A percentile compares a stretch with the other conserved stretches of the same genome.
phyloP scores from a whole-genome alignment of 2,113 vertebrate genomes.

The Arenaria interpres region DNA sequence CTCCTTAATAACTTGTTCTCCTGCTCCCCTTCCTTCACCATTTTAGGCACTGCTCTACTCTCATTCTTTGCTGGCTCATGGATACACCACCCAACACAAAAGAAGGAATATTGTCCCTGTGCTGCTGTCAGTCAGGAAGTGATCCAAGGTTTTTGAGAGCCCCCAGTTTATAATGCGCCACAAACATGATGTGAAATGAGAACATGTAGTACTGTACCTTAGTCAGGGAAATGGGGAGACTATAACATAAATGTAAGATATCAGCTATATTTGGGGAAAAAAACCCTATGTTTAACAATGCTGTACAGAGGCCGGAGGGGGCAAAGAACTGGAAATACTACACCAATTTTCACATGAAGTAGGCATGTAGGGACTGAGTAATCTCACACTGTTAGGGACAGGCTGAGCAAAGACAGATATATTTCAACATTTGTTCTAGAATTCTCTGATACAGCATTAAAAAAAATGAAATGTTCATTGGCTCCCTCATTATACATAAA shows the following conservation, averaged over 20 bases:
- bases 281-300: accelerated
- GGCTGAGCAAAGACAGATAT: background rate
- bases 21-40: background rate
- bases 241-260: background rate
- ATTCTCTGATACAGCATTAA: background rate
- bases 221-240: background rate
- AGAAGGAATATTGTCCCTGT: background rate
- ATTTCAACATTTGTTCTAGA: background rate
- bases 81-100: background rate
- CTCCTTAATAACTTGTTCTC: conserved; percentile 1
- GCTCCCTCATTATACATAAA: background rate
- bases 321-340: background rate
- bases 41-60: background rate
- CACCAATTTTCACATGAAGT: background rate
- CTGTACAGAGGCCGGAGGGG: background rate
- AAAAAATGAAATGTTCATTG: background rate
- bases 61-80: background rate
- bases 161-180: background rate
- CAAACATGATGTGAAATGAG: background rate
- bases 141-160: background rate
- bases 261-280: background rate
- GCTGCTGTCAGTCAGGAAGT: background rate
- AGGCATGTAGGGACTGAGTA: background rate
- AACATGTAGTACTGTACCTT: background rate
- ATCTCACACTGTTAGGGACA: background rate